Evolutionary conservation across 64 coral and sea anemone genomes (phyloP).

Genomic region (Pachyseris speciosa): DNA sequence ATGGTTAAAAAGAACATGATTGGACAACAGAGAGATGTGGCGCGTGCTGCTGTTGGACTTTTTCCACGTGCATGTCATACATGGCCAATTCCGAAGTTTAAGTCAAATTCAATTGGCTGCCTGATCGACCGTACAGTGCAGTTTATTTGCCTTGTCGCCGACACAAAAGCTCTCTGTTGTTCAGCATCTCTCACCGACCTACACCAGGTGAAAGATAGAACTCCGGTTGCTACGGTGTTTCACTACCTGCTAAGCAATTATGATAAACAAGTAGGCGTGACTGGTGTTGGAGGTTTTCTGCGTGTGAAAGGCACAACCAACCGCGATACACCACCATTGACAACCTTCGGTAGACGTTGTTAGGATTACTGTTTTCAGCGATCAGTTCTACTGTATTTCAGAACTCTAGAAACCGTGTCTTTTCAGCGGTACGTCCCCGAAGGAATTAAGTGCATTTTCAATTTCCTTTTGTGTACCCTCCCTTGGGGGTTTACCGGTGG

Average conservation of each 20-base stretch:
- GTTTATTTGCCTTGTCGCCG: background rate
- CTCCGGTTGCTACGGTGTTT: conserved; percentile 23
- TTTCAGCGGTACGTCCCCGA: background rate
- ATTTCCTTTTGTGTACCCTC: background rate
- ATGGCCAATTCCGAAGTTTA: background rate
- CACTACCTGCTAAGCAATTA: conserved; percentile 20
- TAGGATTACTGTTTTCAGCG: background rate
- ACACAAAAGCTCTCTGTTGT: background rate
- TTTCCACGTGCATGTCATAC: conserved; percentile 20
- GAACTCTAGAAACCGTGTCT: background rate
- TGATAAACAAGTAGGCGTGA: conserved; percentile 44
- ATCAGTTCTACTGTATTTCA: background rate
- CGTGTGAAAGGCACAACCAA: background rate
- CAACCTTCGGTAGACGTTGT: background rate
- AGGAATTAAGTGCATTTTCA: background rate
- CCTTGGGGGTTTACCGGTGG: background rate
- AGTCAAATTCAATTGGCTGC: background rate
- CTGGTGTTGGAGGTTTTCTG: background rate
- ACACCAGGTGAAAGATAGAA: conserved; percentile 16
- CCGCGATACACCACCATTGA: background rate
- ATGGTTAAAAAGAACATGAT: background rate
- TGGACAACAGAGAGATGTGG: background rate
- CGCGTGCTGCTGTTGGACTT: background rate
- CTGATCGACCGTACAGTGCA: background rate
- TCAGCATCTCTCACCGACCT: background rate